These are phyloP conservation scores for Melolontha melolontha DNA, from an alignment of 2,888 invertebrate genomes.

Conservation along the genomic window DNA sequence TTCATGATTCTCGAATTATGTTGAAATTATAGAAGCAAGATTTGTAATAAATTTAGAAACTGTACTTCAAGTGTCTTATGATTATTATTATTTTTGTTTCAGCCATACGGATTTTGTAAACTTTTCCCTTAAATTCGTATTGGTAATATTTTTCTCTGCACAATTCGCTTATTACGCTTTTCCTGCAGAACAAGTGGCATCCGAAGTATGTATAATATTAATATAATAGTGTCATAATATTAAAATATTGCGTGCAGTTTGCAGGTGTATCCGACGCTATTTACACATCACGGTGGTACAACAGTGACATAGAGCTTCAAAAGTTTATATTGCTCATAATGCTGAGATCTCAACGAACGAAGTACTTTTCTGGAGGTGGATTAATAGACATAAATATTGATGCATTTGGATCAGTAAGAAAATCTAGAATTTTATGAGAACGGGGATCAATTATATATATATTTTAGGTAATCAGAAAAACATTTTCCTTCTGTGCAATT, in stretches of 20 bases:
- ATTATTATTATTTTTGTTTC: too few relatives aligned
- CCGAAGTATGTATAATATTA: constrained; percentile 5
- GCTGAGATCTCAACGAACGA: constrained; percentile 25
- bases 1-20: too few relatives aligned
- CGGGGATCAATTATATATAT: too few relatives aligned
- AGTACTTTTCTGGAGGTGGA: constrained; percentile 30
- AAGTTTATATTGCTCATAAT: constrained; percentile 31
- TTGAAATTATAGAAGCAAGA: too few relatives aligned
- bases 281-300: constrained; percentile 33
- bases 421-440: not conserved
- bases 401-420: constrained; percentile 36
- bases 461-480: constrained; percentile 15
- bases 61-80: too few relatives aligned
- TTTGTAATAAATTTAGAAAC: too few relatives aligned
- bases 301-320: constrained; percentile 16
- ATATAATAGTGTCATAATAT: too few relatives aligned
- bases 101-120: constrained; percentile 1
- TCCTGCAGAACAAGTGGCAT: constrained; percentile 26
- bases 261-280: constrained; percentile 6
- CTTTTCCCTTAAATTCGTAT: constrained; percentile 1
- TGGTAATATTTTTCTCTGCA: constrained; percentile 5
- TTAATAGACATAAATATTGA: constrained; percentile 33
- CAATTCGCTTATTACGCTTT: constrained; percentile 31
- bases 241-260: not conserved
- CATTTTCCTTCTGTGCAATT: constrained; percentile 8